Evolutionary conservation across 2,888 invertebrate species (phyloP), one percentile per base, ranked within the genome.

Genomic region (Melanargia galathea): DNA sequence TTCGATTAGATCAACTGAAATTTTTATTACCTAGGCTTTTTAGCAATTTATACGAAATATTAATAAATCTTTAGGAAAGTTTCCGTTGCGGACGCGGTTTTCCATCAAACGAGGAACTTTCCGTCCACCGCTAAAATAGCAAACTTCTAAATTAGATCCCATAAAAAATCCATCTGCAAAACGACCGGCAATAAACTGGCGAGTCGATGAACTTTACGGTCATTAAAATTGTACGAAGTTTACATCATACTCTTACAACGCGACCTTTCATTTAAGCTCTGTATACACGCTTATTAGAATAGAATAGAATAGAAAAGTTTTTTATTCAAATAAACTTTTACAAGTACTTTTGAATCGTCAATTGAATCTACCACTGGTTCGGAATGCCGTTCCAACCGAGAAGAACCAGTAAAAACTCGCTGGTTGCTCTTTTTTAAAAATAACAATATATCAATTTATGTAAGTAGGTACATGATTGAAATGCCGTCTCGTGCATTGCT

Each of bases 161-260:
- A 58, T 48, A 48, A 58, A 58, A 58, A 58, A 58, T 46, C 46
- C 58, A 58, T 58, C 58, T 35, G 58, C 46, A 35, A 58, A 58
- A 58, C 43, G 48, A 58, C 58, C 58, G n/a, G 43, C 35, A 58
- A 46, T 58, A 46, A 58, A 48, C 58, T 35, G 22, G 35, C 8
- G 35, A 48, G 65, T 54, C 57, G 51, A 58, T 63, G 54, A 60
- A 60, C 60, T 63, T 20, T 40, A 58, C 16, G 48, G n/a, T 58
- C 58, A 58, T 58, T 58, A 58, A 58, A 58, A 58, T 46, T 58
- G 48, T 48, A 58, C 35, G 35, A 35, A 33, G 48, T 58, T 48
- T 58, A 58, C 35, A 58, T 58, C 58, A 38, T 58, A 35, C 22
- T 35, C 48, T 58, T 35, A n/a, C 46, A 48, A n/a, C 20, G 20